Percentiles rank a stretch among this genome's conserved stretches.
phyloP scores from a whole-genome alignment of 2,888 invertebrate genomes.

The Sinopyrophorus schimmeli region DNA sequence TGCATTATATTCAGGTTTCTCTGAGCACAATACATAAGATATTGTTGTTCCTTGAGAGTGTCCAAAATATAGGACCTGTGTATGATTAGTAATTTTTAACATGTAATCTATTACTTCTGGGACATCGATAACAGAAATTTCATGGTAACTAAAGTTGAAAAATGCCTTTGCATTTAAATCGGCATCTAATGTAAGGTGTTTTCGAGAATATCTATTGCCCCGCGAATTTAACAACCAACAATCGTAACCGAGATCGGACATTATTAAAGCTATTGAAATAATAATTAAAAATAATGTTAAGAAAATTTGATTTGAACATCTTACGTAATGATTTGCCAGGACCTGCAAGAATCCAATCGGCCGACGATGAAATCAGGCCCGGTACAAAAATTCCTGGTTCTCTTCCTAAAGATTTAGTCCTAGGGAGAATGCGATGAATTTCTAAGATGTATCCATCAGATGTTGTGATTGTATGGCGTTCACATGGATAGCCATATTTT shows the following conservation, averaged over 20 bases:
- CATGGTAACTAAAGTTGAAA: constrained; percentile 68
- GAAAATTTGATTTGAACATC: too few species aligned
- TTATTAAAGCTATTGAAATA: constrained; percentile 54
- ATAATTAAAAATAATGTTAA: not conserved
- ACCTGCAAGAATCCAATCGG: constrained; percentile 62
- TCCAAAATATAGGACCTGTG: constrained; percentile 48
- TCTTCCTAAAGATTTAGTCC: constrained; percentile 32
- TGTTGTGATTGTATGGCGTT: constrained; percentile 55
- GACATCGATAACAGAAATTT: constrained; percentile 74
- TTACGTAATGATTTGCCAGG: constrained; percentile 33
- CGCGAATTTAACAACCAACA: constrained; percentile 57
- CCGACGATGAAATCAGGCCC: constrained; percentile 59
- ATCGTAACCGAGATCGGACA: constrained; percentile 54
- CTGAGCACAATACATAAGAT: constrained; percentile 60
- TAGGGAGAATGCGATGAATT: constrained; percentile 61
- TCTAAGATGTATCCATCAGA: constrained; percentile 63
- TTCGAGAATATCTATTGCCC: constrained; percentile 61
- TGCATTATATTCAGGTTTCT: constrained; percentile 58
- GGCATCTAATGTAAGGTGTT: constrained; percentile 51
- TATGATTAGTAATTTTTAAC: constrained; percentile 59
- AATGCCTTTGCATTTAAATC: constrained; percentile 27
- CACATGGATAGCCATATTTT: constrained; percentile 54
- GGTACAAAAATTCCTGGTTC: constrained; percentile 55
- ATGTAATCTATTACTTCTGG: constrained; percentile 77
- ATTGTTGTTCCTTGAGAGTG: constrained; percentile 65